Evolutionary conservation across 2,888 invertebrate species (phyloP), one percentile per base, ranked within the genome.

Genomic region (Parnassius orleans): DNA sequence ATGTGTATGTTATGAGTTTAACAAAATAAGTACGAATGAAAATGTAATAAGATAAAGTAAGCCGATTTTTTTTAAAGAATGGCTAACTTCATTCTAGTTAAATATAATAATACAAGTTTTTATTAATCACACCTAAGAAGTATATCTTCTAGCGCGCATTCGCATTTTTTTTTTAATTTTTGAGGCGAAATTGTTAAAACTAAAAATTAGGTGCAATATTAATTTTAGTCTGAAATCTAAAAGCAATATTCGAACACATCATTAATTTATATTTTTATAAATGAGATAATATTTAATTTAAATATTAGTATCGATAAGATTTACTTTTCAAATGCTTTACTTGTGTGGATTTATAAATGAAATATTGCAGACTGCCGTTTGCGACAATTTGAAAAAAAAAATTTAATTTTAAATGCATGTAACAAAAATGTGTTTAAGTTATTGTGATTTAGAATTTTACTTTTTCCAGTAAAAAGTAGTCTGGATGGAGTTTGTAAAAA

Each of bases 181-280:
- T n/a, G 15, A 10, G 1, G 12, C 7, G 14, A 47, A 47, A 47
- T 12, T n/a, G 47, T 47, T 14, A 14, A 41, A n/a, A 50, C 9
- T 73, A 69, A 70, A 24, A 72, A 73, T 74, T 82, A 78, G 77
- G 86, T 87, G 87, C 87, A 87, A 87, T 87, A 87, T 84, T 87
- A 85, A 81, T 83, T 87, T 86, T 70, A 81, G 76, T 69, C 69
- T 64, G 68, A 76, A 80, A 82, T 74, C 75, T 67, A 74, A 70
- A 87, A 89, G 88, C 89, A 89, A 89, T 89, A 88, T 73, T 71
- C 65, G 69, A 71, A 87, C 87, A 88, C 86, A 87, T 87, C 87
- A 86, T 73, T 83, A 81, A 77, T 65, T 68, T 67, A 68, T 68
- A 64, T 66, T 60, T 64, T 53, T 57, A 63, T 57, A 58, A 66